Conservation (phyloP, 2,113 vertebrate genomes). For the Rhadina sibilatrix region DNA sequence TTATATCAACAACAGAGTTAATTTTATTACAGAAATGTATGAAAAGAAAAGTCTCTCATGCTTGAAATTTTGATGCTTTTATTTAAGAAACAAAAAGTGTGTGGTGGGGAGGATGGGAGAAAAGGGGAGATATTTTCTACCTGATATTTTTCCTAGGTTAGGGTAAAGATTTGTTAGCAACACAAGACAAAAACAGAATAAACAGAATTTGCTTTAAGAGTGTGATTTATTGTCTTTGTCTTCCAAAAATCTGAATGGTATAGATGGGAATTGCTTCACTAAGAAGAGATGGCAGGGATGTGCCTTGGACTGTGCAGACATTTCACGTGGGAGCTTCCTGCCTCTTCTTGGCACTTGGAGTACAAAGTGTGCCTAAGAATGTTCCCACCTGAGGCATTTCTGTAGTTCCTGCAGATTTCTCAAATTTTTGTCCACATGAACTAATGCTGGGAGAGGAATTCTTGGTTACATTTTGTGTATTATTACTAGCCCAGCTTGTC, state of each 20-base stretch:
- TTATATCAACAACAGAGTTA: constrained; percentile 38
- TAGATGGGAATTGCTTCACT: not conserved
- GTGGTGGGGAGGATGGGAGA: not conserved
- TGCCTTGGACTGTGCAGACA: not conserved
- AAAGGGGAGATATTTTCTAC: constrained; percentile 40
- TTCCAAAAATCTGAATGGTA: not conserved
- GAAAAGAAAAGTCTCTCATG: constrained; percentile 21
- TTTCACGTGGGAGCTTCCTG: not conserved
- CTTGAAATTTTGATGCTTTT: constrained; percentile 43
- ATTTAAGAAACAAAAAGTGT: constrained; percentile 9
- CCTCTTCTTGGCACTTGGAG: not conserved
- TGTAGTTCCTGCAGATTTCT: not conserved
- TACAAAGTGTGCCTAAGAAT: not conserved
- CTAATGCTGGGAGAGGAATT: not conserved
- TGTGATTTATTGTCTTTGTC: not conserved
- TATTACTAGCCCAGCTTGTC: not conserved
- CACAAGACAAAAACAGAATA: constrained; percentile 31
- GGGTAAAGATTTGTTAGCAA: constrained; percentile 15
- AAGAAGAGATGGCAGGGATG: not conserved
- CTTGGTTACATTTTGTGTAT: not conserved
- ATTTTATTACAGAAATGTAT: constrained; percentile 53
- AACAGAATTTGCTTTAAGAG: constrained; percentile 45
- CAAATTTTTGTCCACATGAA: not conserved
- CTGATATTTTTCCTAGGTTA: constrained; percentile 45
- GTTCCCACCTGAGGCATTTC: not conserved